Percentiles rank a stretch among this genome's conserved stretches.
Conservation (phyloP, 2,888 invertebrate genomes). For the Leptopilina drosophilae region DNA sequence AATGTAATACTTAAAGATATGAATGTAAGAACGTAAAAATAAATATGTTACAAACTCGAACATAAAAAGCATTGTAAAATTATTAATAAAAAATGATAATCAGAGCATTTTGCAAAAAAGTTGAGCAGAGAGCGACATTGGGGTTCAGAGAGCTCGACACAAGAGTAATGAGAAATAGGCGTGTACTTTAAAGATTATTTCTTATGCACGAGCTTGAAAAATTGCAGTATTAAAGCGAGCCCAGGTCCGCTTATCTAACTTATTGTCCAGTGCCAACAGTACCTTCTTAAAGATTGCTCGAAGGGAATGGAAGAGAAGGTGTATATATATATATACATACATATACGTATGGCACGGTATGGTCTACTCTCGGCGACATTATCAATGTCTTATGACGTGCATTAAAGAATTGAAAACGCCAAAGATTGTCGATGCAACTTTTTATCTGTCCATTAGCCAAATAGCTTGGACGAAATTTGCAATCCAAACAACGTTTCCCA, state of each 20-base stretch:
- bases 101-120: not conserved
- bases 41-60: no score
- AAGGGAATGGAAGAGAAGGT: conserved; percentile 52
- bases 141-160: conserved; percentile 7
- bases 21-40: no score
- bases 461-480: conserved; percentile 65
- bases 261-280: conserved; percentile 64
- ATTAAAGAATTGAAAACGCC: conserved; percentile 69
- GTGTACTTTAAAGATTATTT: conserved; percentile 34
- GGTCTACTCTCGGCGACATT: conserved; percentile 53
- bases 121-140: not conserved
- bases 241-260: conserved; percentile 66
- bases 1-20: no score
- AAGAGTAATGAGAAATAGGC: conserved; percentile 40
- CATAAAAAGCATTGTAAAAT: no score
- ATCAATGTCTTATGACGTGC: conserved; percentile 69
- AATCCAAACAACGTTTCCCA: conserved; percentile 46
- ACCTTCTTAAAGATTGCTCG: conserved; percentile 59
- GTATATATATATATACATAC: no score
- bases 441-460: conserved; percentile 71
- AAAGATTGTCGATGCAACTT: conserved; percentile 67
- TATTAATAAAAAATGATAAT: not conserved
- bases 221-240: conserved; percentile 62
- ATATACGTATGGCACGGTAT: conserved; percentile 31
- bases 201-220: conserved; percentile 58